Base-by-base conservation (phyloP, 2,888 invertebrate genomes). In the Metellina segmentata region DNA sequence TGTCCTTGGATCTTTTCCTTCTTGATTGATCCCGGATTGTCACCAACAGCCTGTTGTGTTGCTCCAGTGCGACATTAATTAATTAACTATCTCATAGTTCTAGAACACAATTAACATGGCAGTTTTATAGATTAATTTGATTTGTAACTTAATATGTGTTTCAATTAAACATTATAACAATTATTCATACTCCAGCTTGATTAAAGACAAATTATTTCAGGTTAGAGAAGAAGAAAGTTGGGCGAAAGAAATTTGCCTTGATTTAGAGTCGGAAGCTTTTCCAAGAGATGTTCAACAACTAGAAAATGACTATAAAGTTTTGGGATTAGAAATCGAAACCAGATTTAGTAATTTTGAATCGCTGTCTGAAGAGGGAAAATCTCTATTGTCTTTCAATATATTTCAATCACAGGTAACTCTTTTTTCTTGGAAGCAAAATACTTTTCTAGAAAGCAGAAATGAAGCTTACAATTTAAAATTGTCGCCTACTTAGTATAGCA, bases 281-380 rank as follows among this genome's bases (percentile, higher is more conserved):
- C 95, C 6, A 96, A 98, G 75, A 97, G 97, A 95, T 97, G 98
- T 98, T 16, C 98, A 98, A 94, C 96, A 96, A 0, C 96, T 97
- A 93, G 96, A 97, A 95, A 97, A 97, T 0, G 98, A 98, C 94
- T 97, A 98, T 94, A 97, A 97, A 93, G 96, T 97, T 6, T 95
- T 97, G 79, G 97, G 97, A 94, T 96, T 97, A 11, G 98, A 98
- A 95, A 97, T 98, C 92, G 98, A 98, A 95, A 98, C 98, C 0
- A 95, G 98, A 5, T 98, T 98, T 95, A 97, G 96, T 93, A 97
- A 96, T 94, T 97, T 97, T 95, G 95, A 97, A 11, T 96, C 96
- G 83, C 96, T 97, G 6, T 96, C 97, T 69, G 97, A 97, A 93
- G 95, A 97, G 85, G 98, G 98, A 0, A 96, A 97, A 93, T 96